These are phyloP conservation scores for Orthosia incerta DNA, from an alignment of 2,888 invertebrate species.

Conservation along the genomic window DNA sequence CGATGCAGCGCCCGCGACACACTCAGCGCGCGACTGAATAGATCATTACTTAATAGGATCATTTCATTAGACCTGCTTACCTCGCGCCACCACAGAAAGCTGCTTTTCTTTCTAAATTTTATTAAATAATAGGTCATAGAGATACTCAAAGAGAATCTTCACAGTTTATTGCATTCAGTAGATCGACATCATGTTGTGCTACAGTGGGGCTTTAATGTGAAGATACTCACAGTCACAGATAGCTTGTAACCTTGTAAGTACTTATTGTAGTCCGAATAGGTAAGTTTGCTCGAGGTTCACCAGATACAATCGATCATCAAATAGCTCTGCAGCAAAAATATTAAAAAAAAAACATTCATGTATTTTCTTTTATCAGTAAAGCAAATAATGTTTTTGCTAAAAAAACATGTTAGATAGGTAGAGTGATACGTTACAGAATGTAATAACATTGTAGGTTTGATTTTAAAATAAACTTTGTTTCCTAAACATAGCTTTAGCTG, in stretches of 20 bases:
- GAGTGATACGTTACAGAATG: neutral
- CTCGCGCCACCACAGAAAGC: neutral
- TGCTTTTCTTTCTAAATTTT: conserved; percentile 10
- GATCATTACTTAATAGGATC: conserved; percentile 29
- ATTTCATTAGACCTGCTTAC: conserved; percentile 15
- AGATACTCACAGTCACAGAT: neutral
- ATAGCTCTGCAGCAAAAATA: neutral
- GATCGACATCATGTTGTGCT: neutral
- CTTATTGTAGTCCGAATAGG: neutral
- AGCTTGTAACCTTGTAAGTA: no score
- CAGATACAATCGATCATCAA: neutral
- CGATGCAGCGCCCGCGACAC: conserved; percentile 16
- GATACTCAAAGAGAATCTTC: conserved; percentile 9
- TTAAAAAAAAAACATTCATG: no score
- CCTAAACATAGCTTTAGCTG: neutral
- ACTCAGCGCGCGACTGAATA: conserved; percentile 38
- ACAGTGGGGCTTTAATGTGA: neutral
- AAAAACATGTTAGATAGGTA: neutral
- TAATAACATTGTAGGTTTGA: conserved; percentile 13
- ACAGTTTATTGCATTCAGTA: conserved; percentile 6
- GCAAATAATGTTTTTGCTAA: neutral
- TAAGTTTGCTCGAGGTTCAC: neutral
- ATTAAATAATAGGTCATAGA: conserved; percentile 9
- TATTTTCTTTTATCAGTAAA: neutral
- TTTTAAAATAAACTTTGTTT: neutral